A percentile compares a stretch with the other conserved stretches of the same genome.
phyloP scores from a whole-genome alignment of 1,140 invertebrate species.

The Macrobrachium nipponense region DNA sequence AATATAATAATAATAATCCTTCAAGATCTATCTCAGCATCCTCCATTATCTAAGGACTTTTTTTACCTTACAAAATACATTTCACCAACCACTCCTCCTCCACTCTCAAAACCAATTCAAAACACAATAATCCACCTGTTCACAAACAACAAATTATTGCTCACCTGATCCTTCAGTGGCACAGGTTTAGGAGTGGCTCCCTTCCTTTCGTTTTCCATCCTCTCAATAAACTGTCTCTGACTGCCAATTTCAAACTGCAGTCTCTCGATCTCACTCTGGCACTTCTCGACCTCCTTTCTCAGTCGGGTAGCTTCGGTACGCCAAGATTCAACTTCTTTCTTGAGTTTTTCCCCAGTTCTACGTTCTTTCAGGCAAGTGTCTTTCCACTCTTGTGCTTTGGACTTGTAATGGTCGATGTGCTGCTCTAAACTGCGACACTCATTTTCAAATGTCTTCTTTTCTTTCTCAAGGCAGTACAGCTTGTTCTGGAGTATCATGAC shows the following conservation, averaged over 20 bases:
- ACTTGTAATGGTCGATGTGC: constrained; percentile 41
- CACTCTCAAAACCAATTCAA: too few species aligned
- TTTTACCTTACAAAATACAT: too few species aligned
- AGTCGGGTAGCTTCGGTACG: neutral
- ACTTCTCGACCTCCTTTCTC: constrained; percentile 16
- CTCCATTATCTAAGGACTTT: too few species aligned
- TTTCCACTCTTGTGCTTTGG: constrained; percentile 46
- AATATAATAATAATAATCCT: too few species aligned
- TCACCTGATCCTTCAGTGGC: neutral
- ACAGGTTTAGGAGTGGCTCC: neutral
- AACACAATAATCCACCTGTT: neutral
- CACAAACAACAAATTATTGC: neutral
- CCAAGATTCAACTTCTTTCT: constrained; percentile 21
- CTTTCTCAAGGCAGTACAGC: constrained; percentile 35
- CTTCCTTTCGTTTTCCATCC: constrained; percentile 33
- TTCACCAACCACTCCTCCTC: too few species aligned
- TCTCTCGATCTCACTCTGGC: neutral
- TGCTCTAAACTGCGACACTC: neutral
- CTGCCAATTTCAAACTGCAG: constrained; percentile 47
- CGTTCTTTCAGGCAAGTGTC: neutral
- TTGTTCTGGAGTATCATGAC: constrained; percentile 33
- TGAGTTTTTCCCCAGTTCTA: constrained; percentile 13
- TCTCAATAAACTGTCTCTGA: constrained; percentile 36
- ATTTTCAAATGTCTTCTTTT: constrained; percentile 16
- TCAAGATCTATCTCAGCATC: too few species aligned